Conservation (phyloP, 2,888 invertebrate genomes). For the Caenorhabditis afra region DNA sequence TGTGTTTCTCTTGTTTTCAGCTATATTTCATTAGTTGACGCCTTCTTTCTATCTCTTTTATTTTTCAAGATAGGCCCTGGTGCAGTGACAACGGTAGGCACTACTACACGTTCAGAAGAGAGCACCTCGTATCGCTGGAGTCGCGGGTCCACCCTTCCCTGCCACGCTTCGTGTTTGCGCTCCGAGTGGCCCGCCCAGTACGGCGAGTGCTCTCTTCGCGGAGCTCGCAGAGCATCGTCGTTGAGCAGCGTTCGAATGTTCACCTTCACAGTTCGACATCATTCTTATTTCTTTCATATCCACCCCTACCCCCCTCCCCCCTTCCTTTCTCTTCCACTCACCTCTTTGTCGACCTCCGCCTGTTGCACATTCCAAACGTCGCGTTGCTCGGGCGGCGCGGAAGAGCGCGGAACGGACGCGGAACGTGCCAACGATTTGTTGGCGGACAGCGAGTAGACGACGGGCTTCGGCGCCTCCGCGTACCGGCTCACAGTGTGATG, state of each 20-base stretch:
- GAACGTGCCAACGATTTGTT: slow-evolving; percentile 54
- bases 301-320: no score
- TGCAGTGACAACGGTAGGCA: no score
- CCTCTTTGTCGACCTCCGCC: slow-evolving; percentile 67
- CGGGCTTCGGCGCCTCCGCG: slow-evolving; percentile 60
- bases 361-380: slow-evolving; percentile 65
- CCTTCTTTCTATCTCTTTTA: no score
- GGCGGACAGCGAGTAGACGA: slow-evolving; percentile 62
- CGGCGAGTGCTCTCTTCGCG: slow-evolving; percentile 66
- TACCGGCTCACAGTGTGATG: slow-evolving; percentile 63
- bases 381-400: slow-evolving; percentile 67
- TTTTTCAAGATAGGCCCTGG: no score
- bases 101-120: no score
- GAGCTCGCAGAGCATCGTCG: slow-evolving; percentile 71
- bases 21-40: no score
- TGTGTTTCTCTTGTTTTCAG: no score
- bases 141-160: slow-evolving; percentile 69
- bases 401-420: slow-evolving; percentile 55
- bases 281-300: no score
- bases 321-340: slow-evolving; percentile 29
- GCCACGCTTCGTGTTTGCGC: slow-evolving; percentile 72
- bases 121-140: slow-evolving; percentile 66
- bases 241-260: slow-evolving; percentile 73
- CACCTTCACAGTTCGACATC: slow-evolving; percentile 62
- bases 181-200: slow-evolving; percentile 69